Base-by-base conservation (phyloP, 2,797 vertebrate genomes). In the Thaleichthys pacificus region DNA sequence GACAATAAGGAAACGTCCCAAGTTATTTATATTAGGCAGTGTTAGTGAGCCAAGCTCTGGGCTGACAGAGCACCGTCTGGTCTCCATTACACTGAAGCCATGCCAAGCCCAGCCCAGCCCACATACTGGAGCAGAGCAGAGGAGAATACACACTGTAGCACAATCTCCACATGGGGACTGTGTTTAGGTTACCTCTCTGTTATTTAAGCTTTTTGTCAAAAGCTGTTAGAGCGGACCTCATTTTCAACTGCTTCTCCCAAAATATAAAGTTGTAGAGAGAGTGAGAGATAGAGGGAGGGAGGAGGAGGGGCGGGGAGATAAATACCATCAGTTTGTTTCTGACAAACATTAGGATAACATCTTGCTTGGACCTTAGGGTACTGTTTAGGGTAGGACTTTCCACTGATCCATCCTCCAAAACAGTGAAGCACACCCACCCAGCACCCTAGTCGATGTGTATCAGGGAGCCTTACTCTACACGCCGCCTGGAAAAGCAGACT, bases 21-120 rank as follows among this genome's bases (percentile, higher is more conserved):
- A 70, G 68, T 85, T 87, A 86, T 86, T 89, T 83, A 85, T 75
- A 84, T 79, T 62, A 76, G 73, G 75, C 67, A 22, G 74, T 68
- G 71, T 79, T 47, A 62, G 5, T 24, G 61, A 32, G 35, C 61
- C 70, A 22, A 72, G 64, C 73, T 76, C 57, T 68, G 62, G 57
- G 64, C 68, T 76, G 72, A 28, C 35, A 2, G 28, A 38, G 32
- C 61, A 78, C 72, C 49, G 54, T 82, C 68, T 81, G 71, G 69
- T 78, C 70, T 84, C 71, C 79, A 72, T 88, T 71, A 84, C 49
- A 11, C 68, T 74, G 74, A 73, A 82, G 2, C 28, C 47, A 63
- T 22, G 70, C 77, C 82, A 83, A 83, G 65, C 26, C 62, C 8
- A 83, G 65, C 26, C 63, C 14, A 70, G 70, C 69, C 77, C 56